These are phyloP conservation scores for Hylyphantes graminicola DNA, from an alignment of 1,140 invertebrate species.

Conservation along the genomic window DNA sequence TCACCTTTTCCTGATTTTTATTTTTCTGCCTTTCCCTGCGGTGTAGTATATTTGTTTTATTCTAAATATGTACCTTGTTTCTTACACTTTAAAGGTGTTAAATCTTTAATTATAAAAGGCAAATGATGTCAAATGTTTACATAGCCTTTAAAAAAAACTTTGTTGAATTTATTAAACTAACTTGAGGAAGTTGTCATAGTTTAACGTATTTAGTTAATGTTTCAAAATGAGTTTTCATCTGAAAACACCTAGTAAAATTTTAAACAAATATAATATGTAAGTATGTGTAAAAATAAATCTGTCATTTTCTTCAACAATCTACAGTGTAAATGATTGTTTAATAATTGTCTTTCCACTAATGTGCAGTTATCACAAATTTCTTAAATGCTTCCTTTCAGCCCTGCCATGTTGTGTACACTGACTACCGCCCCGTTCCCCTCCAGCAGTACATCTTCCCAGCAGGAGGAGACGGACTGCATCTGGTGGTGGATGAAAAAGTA, in stretches of 20 bases:
- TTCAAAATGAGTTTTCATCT: background rate
- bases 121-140: too few relatives aligned
- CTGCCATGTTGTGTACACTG: constrained; percentile 99
- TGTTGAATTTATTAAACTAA: too few relatives aligned
- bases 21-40: too few relatives aligned
- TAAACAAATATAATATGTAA: background rate
- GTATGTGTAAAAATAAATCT: background rate
- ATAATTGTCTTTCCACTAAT: background rate
- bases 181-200: too few relatives aligned
- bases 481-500: constrained; percentile 93
- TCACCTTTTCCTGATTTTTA: too few relatives aligned
- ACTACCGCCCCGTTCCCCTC: constrained; percentile 95
- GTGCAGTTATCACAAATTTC: background rate
- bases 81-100: too few relatives aligned
- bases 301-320: background rate
- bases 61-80: too few relatives aligned
- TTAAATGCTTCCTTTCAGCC: constrained; percentile 76
- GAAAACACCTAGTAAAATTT: background rate
- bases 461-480: constrained; percentile 93
- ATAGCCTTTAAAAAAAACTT: too few relatives aligned
- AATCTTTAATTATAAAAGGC: too few relatives aligned
- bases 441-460: constrained; percentile 98
- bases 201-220: too few relatives aligned
- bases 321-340: background rate
- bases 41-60: too few relatives aligned